Percentiles rank a stretch among this genome's conserved stretches.
phyloP scores from a whole-genome alignment of 2,888 invertebrate genomes.

The Gnatocerus cornutus region DNA sequence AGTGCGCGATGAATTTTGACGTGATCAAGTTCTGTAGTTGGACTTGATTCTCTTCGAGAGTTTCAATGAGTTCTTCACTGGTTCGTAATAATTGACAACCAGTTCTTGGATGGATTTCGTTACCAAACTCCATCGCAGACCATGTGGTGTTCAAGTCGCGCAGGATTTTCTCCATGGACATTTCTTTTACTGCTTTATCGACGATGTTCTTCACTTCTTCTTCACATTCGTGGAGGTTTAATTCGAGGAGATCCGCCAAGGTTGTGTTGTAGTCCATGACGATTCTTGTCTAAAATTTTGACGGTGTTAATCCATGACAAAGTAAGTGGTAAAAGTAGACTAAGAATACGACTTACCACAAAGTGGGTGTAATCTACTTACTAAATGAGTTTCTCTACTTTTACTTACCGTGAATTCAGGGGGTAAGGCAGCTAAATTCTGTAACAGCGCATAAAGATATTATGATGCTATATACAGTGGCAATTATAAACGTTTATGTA shows the following conservation, averaged over 20 bases:
- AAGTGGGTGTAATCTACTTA: constrained; percentile 4
- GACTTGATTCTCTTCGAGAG: constrained; percentile 97
- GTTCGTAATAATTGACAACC: constrained; percentile 89
- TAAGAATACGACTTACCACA: constrained; percentile 7
- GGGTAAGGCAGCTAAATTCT: constrained; percentile 87
- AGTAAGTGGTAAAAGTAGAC: not conserved
- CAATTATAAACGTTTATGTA: constrained; percentile 1
- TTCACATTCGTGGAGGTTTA: constrained; percentile 97
- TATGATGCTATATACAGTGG: constrained; percentile 63
- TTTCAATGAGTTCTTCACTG: constrained; percentile 96
- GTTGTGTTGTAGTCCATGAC: constrained; percentile 96
- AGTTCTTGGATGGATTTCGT: constrained; percentile 91
- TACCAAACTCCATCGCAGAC: constrained; percentile 94
- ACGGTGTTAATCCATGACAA: not conserved
- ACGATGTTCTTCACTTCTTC: constrained; percentile 98
- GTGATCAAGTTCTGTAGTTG: constrained; percentile 97
- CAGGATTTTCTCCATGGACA: constrained; percentile 97
- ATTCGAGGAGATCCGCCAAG: constrained; percentile 89
- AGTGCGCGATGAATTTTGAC: constrained; percentile 97
- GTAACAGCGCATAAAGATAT: constrained; percentile 71
- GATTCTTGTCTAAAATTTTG: constrained; percentile 84
- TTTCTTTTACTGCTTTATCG: constrained; percentile 98
- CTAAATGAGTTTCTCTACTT: not conserved
- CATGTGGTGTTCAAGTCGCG: constrained; percentile 93
- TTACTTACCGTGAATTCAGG: constrained; percentile 87